phyloP scores from a whole-genome alignment of 37 sponge, comb jelly and placozoan species.

The Amphimedon queenslandica region DNA sequence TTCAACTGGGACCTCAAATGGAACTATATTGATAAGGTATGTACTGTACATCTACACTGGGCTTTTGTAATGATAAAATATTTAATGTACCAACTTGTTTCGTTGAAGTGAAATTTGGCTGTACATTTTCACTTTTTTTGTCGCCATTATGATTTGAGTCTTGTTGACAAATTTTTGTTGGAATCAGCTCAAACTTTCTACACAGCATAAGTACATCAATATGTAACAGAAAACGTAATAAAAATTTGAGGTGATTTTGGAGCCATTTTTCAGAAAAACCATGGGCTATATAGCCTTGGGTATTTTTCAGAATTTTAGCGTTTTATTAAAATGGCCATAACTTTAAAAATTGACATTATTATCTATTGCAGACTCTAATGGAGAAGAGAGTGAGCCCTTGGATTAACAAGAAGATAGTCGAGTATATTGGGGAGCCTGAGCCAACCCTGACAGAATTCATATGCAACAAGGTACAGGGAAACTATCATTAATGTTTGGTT shows the following conservation, averaged over 20 bases:
- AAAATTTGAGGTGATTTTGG: too few species aligned
- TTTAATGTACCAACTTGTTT: too few species aligned
- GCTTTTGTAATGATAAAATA: too few species aligned
- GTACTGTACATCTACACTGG: slow-evolving; percentile 6
- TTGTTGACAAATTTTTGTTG: neutral
- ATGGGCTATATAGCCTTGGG: too few species aligned
- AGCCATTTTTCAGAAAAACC: too few species aligned
- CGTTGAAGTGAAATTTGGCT: too few species aligned
- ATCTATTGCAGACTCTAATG: slow-evolving; percentile 61
- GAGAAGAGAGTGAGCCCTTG: slow-evolving; percentile 91
- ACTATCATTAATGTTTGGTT: neutral
- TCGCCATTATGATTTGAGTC: neutral
- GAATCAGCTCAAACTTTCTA: too few species aligned
- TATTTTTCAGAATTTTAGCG: too few species aligned
- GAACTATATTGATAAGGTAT: slow-evolving; percentile 85
- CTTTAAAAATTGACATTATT: too few species aligned
- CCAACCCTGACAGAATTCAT: slow-evolving; percentile 92
- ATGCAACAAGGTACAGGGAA: slow-evolving; percentile 73
- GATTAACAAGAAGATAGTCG: slow-evolving; percentile 97
- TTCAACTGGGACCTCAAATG: slow-evolving; percentile 89
- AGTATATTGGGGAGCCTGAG: slow-evolving; percentile 97
- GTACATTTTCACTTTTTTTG: neutral
- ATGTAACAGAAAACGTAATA: too few species aligned
- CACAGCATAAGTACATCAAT: too few species aligned
- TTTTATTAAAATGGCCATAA: too few species aligned